Evolutionary conservation across 2,113 vertebrate genomes (phyloP).

Genomic region (Oncorhynchus kisutch): DNA sequence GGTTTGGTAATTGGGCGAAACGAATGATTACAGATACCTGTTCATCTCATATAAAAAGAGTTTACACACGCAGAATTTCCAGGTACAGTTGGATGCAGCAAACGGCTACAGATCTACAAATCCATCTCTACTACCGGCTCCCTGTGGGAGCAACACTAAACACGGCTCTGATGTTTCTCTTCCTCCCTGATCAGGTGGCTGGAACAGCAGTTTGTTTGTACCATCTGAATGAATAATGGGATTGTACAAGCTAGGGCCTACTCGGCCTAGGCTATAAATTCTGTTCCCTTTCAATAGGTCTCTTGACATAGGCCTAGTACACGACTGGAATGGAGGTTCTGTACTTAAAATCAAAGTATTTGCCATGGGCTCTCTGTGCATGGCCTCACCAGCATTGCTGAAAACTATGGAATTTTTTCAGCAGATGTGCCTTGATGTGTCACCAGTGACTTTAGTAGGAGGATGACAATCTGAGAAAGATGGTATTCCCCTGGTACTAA

Average conservation of each 20-base stretch:
- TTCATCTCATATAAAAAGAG: slow-evolving; percentile 56
- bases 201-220: slow-evolving; percentile 31
- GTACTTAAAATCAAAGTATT: not conserved
- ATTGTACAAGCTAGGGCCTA: slow-evolving; percentile 9
- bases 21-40: slow-evolving; percentile 61
- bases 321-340: not conserved
- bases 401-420: slow-evolving; percentile 36
- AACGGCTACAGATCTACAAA: slow-evolving; percentile 39
- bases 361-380: not conserved
- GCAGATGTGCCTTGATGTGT: slow-evolving; percentile 39
- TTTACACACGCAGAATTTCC: slow-evolving; percentile 59
- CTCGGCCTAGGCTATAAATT: not conserved
- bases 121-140: not conserved
- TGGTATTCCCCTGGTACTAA: slow-evolving; percentile 16
- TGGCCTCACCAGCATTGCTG: not conserved
- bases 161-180: slow-evolving; percentile 1
- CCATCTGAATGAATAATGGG: slow-evolving; percentile 28
- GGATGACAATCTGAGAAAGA: slow-evolving; percentile 17
- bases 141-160: slow-evolving; percentile 42
- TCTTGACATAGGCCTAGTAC: not conserved
- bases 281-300: slow-evolving; percentile 15
- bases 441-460: slow-evolving; percentile 31
- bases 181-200: slow-evolving; percentile 36
- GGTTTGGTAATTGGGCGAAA: slow-evolving; percentile 74
- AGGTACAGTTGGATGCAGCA: slow-evolving; percentile 56